Percentiles rank a stretch among this genome's conserved stretches.
These are phyloP conservation scores for Ramazzottius varieornatus DNA, from an alignment of 2,888 invertebrate genomes.

Conservation along the genomic window DNA sequence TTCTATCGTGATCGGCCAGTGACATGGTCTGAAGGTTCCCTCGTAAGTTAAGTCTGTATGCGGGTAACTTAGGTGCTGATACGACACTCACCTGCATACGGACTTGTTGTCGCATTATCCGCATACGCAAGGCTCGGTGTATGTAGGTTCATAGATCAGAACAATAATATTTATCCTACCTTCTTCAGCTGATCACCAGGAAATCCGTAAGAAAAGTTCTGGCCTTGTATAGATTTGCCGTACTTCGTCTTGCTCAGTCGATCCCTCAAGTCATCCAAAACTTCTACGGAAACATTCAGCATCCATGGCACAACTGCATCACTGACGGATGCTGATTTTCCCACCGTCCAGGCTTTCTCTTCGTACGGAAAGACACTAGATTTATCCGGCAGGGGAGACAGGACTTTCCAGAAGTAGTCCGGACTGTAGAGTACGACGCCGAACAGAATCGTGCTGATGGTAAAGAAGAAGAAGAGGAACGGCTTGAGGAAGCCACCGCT, in stretches of 20 bases:
- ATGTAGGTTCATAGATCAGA: not conserved
- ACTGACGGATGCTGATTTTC: not conserved
- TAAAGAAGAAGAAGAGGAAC: no score
- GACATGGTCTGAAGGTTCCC: no score
- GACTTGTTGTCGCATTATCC: no score
- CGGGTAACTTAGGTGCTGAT: no score
- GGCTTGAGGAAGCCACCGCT: no score
- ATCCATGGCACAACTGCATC: constrained; percentile 1
- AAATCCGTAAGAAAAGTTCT: not conserved
- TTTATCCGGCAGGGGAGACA: not conserved
- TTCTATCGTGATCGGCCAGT: no score
- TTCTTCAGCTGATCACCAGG: constrained; percentile 10
- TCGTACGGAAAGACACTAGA: not conserved
- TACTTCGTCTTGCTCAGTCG: constrained; percentile 25
- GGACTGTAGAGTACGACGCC: no score
- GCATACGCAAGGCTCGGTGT: no score
- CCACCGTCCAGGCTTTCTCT: not conserved
- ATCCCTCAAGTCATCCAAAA: constrained; percentile 12
- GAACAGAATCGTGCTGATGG: no score
- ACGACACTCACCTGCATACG: no score
- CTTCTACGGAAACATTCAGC: constrained; percentile 7
- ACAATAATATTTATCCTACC: constrained; percentile 9
- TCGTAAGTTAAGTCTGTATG: no score
- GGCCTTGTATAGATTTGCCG: not conserved
- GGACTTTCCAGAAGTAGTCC: no score